Percentiles rank a stretch among this genome's conserved stretches.
These are phyloP conservation scores for Pegoplata infirma DNA, from an alignment of 2,888 invertebrate species.

Conservation along the genomic window DNA sequence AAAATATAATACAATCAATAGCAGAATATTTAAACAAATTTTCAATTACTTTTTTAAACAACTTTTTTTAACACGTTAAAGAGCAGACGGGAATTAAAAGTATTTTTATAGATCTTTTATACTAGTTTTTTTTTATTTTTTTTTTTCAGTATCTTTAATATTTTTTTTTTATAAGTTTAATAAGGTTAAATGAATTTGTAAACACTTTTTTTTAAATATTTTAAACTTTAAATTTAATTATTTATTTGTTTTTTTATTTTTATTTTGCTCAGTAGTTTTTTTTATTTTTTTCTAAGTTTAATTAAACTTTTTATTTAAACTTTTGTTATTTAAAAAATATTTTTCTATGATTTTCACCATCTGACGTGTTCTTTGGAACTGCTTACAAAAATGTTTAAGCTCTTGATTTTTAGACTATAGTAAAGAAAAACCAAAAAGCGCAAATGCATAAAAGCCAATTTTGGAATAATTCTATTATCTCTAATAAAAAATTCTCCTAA, in stretches of 20 bases:
- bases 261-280: too few relatives aligned
- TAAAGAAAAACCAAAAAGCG: slow-evolving; percentile 37
- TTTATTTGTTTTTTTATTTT: too few relatives aligned
- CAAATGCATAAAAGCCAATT: slow-evolving; percentile 48
- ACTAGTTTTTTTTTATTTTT: not conserved
- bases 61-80: not conserved
- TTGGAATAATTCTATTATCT: slow-evolving; percentile 34
- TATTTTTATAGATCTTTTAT: not conserved
- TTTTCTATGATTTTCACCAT: slow-evolving; percentile 40
- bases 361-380: slow-evolving; percentile 64
- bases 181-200: not conserved
- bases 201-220: slow-evolving; percentile 6
- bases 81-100: not conserved
- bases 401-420: slow-evolving; percentile 40
- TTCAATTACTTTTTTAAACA: not conserved
- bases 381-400: slow-evolving; percentile 43
- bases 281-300: not conserved
- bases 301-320: not conserved
- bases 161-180: not conserved
- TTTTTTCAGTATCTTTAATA: not conserved
- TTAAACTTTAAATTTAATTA: too few relatives aligned
- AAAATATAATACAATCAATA: not conserved
- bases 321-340: too few relatives aligned
- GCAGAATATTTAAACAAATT: not conserved
- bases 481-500: slow-evolving; percentile 4